Base-by-base conservation (phyloP, 2,113 vertebrate genomes). In the Motacilla alba region DNA sequence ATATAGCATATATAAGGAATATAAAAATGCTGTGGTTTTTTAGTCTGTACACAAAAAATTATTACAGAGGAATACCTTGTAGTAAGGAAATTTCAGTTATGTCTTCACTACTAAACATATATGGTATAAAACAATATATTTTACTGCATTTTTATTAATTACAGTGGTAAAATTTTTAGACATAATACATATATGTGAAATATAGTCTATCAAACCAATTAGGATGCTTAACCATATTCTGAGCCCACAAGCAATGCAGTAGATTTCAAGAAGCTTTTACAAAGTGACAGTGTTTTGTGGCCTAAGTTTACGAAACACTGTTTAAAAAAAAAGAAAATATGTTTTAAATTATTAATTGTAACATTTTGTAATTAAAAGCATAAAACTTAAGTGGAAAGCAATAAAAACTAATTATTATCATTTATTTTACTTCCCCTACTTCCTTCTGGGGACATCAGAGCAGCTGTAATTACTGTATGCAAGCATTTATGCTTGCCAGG, bases 401-500 rank as follows among this genome's bases (percentile, higher is more conserved):
- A 70, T 83, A 67, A 83, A 92, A 67, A 0, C 10, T 64, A 74
- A 79, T 67, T n/a, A 72, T 78, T 59, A 12, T 55, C 0, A 70
- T 77, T 73, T 83, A 16, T 90, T 92, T 94, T 92, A 49, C 68
- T 92, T 94, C 44, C 33, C 6, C 39, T 60, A 53, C 39, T 94
- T 92, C 67, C 75, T 83, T 77, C 55, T 88, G 62, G 43, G 75
- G 68, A 73, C 80, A 67, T 49, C 0, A 0, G 43, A 89, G 33
- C 86, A 92, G 80, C 79, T 95, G 83, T 92, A 88, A 92, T 96
- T 96, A 89, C 59, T 77, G 47, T 67, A 39, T 83, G 59, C 12
- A 47, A 63, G 56, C 86, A 55, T 93, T 95, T 90, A 64, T 2
- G 13, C 69, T 87, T 90, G 70, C 94, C 75, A 90, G 50, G 66